Base-by-base conservation (phyloP, 2,113 vertebrate genomes). In the Dicaeum eximium region DNA sequence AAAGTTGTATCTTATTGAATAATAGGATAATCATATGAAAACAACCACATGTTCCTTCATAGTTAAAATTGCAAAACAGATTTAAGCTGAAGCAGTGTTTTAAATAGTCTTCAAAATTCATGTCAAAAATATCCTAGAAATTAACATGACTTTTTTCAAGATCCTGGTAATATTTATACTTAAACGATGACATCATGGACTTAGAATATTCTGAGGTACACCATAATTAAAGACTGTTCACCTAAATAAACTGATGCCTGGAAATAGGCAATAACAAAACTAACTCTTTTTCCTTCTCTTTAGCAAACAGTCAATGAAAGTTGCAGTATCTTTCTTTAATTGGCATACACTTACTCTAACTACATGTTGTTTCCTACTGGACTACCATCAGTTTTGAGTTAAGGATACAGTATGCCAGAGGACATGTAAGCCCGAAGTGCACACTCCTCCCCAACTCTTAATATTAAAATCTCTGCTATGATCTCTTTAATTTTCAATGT, bases 121-220 rank as follows among this genome's bases (percentile, higher is more conserved):
- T 21, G 7, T 28, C 23, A 90, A 48, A 47, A 84, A 71, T 2
- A 75, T 30, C 19, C 40, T 71, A 42, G 37, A 80, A 90, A 90
- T 54, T 51, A 48, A 31, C 6, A 61, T 6, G 3, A 20, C 18
- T 50, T 31, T 84, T 84, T 87, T 72, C 33, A 80, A 84, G 47
- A 45, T 25, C 21, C 54, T 50, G 16, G 7, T 16, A 86, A 54
- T 22, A 74, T 21, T 58, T 45, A 19, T 56, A 54, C 7, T n/a
- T 47, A 56, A 47, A 50, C 16, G 3, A 20, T 0, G 0, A 42
- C 16, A 56, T 18, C 9, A 37, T 3, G 4, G 20, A 42, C 20
- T 71, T 38, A 38, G 6, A 13, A 71, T 83, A n/a, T 80, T 71
- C 37, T 47, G 23, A 71, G 17, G 37, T 53, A 47, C n/a, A 51